Evolutionary conservation across 2,797 vertebrate genomes (phyloP).

Genomic region (Paramormyrops hopkinsi): DNA sequence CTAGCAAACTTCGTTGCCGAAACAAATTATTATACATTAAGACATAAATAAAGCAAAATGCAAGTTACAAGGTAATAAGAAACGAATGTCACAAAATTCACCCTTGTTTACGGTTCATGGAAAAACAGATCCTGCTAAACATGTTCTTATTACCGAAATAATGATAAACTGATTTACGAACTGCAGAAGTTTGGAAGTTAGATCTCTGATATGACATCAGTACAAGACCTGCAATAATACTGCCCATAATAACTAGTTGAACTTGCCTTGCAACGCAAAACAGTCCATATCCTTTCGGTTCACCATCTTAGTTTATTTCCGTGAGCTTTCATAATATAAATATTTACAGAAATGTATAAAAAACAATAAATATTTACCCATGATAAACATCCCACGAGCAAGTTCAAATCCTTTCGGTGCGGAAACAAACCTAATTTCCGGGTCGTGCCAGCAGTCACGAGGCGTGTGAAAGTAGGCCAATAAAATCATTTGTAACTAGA

Average conservation of each 20-base stretch:
- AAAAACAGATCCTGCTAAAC: neutral
- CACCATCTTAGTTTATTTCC: neutral
- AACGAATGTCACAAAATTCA: neutral
- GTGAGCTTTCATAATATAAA: neutral
- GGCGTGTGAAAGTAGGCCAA: conserved; percentile 45
- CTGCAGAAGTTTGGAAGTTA: neutral
- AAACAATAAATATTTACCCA: conserved; percentile 58
- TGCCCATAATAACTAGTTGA: neutral
- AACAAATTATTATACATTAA: too few species aligned
- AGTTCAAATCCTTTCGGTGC: conserved; percentile 11
- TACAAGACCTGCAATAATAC: neutral
- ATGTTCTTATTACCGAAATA: neutral
- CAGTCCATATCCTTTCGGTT: neutral
- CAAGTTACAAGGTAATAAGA: neutral
- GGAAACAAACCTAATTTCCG: conserved; percentile 49
- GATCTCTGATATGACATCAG: neutral
- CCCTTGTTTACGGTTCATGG: neutral
- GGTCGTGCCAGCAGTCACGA: conserved; percentile 26
- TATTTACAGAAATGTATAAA: neutral
- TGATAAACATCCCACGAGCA: conserved; percentile 29
- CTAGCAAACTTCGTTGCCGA: neutral
- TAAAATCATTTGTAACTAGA: neutral
- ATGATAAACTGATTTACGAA: neutral
- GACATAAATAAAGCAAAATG: neutral
- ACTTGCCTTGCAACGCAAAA: neutral